Base-by-base conservation (phyloP, 2,888 invertebrate genomes). In the Oxyscelio sp. region DNA sequence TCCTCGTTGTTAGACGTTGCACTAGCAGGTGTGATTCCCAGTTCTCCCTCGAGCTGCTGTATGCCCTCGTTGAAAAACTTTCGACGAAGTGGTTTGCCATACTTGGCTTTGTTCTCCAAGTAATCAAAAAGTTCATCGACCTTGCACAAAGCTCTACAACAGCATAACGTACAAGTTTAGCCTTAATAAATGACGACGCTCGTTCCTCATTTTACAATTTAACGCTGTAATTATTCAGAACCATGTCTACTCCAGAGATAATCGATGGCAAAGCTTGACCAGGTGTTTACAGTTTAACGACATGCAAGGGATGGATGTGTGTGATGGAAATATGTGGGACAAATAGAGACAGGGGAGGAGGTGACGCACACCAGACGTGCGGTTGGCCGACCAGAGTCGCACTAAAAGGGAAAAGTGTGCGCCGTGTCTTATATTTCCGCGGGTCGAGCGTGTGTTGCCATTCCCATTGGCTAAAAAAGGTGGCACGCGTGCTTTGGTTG, bases 21-120 rank as follows among this genome's bases (percentile, higher is more conserved):
- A 27, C 74, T 74, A 2, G 8, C 34, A 15, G 80, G 38, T 19
- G 66, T 38, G 74, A 96, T 96, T 70, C 95, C 95, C 56, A 97
- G 95, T 85, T 97, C 97, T 82, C 97, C 96, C 91, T 98, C 98
- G 80, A 99, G 98, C 94, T 99, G 97, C 91, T 96, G 96, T 17
- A 99, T 96, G 0, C 98, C 99, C 90, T 98, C 98, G 79, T 97
- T 97, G 92, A 97, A 99, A 94, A 96, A 97, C 90, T 97, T 96
- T 38, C 97, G 95, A 92, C 98, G 98, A 87, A 97, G 96, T 0
- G 96, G 96, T 91, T 97, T 98, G 65, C 95, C 96, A 94, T 96
- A 97, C 94, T 96, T 98, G 88, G 95, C 96, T 94, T 97, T 97
- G 89, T 96, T 96, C 90, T 97, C 97, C 0, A 96, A 95, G 92